Base-by-base conservation (phyloP, 2,113 vertebrate genomes). In the Melanerpes formicivorus region DNA sequence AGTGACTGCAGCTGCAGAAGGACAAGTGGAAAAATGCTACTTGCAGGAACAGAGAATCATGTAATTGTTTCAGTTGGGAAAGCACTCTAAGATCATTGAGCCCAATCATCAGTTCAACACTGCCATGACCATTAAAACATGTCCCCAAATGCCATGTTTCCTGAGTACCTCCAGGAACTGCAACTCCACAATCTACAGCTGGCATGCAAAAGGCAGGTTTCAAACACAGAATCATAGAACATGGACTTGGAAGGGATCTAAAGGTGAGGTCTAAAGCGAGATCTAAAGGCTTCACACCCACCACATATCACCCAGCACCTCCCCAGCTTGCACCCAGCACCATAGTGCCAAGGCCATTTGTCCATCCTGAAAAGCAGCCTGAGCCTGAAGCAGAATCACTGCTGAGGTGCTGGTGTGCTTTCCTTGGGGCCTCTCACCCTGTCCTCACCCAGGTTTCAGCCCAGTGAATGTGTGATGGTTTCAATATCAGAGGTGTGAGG, bases 321-420 rank as follows among this genome's bases (percentile, higher is more conserved):
- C 27, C 17, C 32, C n/a, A 3, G 3, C 40, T 64, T 14, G n/a
- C 3, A 4, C 32, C 34, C 58, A 44, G 37, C 29, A 9, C 34
- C 2, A 3, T 48, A 5, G 17, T 3, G 11, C 5, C 0, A 15
- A 10, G 21, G 60, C 13, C 0, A 0, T 17, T 22, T 3, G 13
- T 26, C 6, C 48, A 10, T 8, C n/a, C 14, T 4, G 21, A 37
- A 26, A 32, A 15, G 25, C 37, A 9, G 3, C 32, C 14, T 4
- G 10, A 3, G 22, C 22, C 30, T 30, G 50, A 8, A 54, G 54
- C 34, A 14, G 30, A 34, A 13, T 8, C 34, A 4, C 32, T 17
- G 5, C 17, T 17, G 2, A 5, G 6, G 17, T 3, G 6, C 34
- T 10, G 13, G 12, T 2, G 5, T 16, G 25, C 42, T 22, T 21